phyloP scores from a whole-genome alignment of 2,888 invertebrate species.

The Chymomyza fuscimana region DNA sequence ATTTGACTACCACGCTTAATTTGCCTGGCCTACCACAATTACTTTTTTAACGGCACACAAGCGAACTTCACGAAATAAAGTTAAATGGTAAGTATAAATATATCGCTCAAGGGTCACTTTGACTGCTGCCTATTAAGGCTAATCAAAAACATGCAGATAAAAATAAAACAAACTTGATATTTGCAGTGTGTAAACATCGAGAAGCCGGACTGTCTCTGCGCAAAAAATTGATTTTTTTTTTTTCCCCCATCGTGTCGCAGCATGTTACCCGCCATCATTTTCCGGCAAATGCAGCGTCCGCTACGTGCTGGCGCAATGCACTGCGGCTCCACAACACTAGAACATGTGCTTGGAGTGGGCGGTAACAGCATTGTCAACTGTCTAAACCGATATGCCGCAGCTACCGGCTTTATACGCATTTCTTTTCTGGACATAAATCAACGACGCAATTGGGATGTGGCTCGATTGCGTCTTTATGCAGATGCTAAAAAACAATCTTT shows the following conservation, averaged over 20 bases:
- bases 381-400: slow-evolving; percentile 77
- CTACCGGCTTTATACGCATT: slow-evolving; percentile 77
- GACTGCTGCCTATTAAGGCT: not conserved
- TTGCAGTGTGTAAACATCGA: not conserved
- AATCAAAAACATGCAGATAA: not conserved
- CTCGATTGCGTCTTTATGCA: slow-evolving; percentile 74
- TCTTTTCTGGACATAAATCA: slow-evolving; percentile 77
- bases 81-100: not conserved
- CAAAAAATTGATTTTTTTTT: not conserved
- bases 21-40: not conserved
- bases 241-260: not conserved
- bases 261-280: slow-evolving; percentile 77
- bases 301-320: slow-evolving; percentile 61
- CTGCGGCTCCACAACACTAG: slow-evolving; percentile 72
- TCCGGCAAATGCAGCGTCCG: slow-evolving; percentile 74
- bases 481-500: slow-evolving; percentile 75
- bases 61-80: not conserved
- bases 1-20: not conserved
- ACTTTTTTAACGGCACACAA: not conserved
- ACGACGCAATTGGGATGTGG: slow-evolving; percentile 77
- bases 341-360: slow-evolving; percentile 63
- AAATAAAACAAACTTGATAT: not conserved
- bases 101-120: not conserved
- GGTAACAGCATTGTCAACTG: slow-evolving; percentile 72
- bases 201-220: too few relatives aligned